Base-by-base conservation (phyloP, 2,113 vertebrate species). In the Centropus unirufus region DNA sequence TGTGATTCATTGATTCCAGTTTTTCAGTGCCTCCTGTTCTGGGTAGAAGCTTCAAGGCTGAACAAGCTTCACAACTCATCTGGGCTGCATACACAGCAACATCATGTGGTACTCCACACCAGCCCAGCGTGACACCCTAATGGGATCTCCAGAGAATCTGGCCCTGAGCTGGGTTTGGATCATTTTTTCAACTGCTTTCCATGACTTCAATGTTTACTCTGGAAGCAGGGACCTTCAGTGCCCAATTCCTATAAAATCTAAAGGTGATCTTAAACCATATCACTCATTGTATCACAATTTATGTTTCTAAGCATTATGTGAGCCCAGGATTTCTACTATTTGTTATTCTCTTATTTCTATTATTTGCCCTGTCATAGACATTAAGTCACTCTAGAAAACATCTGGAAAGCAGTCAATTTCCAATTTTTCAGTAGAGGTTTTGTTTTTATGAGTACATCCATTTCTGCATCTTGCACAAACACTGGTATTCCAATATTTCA, bases 1-100 rank as follows among this genome's bases (percentile, higher is more conserved):
- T 1, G 7, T 27, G 22, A 1, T 42, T 83, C 2, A 0, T 1
- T 11, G 5, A 87, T 6, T 5, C 15, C 11, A 11, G 1, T 7
- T 19, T 91, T 89, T 76, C 23, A 23, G 14, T 34, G 7, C 8
- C 14, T 88, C 9, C 39, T 24, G 4, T 21, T 51, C n/a, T 40
- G 30, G 4, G 2, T 1, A 83, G 57, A 42, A 76, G 24, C 26
- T 66, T 58, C 70, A 46, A 64, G 22, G 16, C 29, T 49, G 66
- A 85, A 5, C 11, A 66, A 19, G 3, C 6, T 57, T 49, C 39
- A 7, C 1, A 36, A 2, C 21, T 51, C 22, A 29, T 5, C 19
- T 62, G 47, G n/a, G 9, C n/a, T 87, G 26, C 26, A 66, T 74
- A 14, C 18, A 27, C 26, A 47, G 30, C 5, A 2, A 2, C 54